A percentile compares a stretch with the other conserved stretches of the same genome.
These are phyloP conservation scores for Digitonthophagus gazella DNA, from an alignment of 2,888 invertebrate species.

Conservation along the genomic window DNA sequence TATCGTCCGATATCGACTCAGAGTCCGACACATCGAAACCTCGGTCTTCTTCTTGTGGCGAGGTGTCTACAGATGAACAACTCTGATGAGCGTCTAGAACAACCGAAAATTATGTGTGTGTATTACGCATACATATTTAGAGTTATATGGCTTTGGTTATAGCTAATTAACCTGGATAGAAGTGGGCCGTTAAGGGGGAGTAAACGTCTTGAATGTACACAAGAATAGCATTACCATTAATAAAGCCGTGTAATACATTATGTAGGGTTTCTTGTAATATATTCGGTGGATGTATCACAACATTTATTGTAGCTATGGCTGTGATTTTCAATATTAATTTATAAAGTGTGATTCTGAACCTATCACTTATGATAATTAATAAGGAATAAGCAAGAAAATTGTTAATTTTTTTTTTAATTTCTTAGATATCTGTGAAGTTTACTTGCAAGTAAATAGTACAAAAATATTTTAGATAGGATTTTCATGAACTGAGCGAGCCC, in stretches of 20 bases:
- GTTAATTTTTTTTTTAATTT: too few species aligned
- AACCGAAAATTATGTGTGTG: slow-evolving; percentile 1
- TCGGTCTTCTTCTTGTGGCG: slow-evolving; percentile 56
- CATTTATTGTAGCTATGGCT: neutral
- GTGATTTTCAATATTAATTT: neutral
- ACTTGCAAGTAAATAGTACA: too few species aligned
- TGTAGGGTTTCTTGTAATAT: neutral
- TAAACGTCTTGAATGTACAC: neutral
- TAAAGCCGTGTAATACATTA: too few species aligned
- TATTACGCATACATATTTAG: too few species aligned
- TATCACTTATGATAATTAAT: too few species aligned
- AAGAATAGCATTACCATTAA: neutral
- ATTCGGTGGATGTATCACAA: neutral
- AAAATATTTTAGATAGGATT: too few species aligned
- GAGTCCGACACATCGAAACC: slow-evolving; percentile 58
- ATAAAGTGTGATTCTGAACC: too few species aligned
- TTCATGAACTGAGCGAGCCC: too few species aligned
- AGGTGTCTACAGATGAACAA: slow-evolving; percentile 50
- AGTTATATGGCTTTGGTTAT: neutral
- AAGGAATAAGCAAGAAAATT: too few species aligned
- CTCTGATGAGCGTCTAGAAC: slow-evolving; percentile 50
- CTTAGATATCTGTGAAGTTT: too few species aligned
- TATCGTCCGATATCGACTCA: slow-evolving; percentile 49
- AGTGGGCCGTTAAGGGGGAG: neutral
- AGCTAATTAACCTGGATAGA: neutral